These are phyloP conservation scores for Cheilosia urbana DNA, from an alignment of 2,888 invertebrate species.

Conservation along the genomic window DNA sequence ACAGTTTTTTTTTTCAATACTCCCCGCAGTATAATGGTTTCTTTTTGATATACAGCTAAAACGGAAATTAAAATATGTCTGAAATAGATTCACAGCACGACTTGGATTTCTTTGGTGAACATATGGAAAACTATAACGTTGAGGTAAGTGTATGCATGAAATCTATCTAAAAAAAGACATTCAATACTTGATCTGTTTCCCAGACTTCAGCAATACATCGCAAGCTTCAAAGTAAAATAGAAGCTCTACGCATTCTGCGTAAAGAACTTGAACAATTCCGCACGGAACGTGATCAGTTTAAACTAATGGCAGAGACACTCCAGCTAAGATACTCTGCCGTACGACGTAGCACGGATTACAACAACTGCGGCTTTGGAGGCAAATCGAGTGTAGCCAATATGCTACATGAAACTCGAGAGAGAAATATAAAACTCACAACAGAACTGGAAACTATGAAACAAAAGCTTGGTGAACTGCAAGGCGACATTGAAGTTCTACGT, in stretches of 20 bases:
- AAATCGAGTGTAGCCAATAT: conserved; percentile 85
- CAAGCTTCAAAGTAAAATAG: conserved; percentile 92
- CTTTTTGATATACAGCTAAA: conserved; percentile 19
- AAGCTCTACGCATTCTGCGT: conserved; percentile 91
- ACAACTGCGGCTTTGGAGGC: conserved; percentile 79
- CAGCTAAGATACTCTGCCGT: conserved; percentile 85
- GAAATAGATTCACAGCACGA: conserved; percentile 64
- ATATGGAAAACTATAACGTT: conserved; percentile 84
- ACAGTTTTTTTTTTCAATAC: conserved; percentile 20
- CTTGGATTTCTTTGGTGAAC: conserved; percentile 81
- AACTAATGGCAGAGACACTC: conserved; percentile 91
- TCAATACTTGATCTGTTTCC: conserved; percentile 60
- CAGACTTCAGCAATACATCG: conserved; percentile 88
- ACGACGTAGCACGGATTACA: conserved; percentile 82
- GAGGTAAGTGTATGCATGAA: conserved; percentile 80
- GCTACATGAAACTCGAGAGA: conserved; percentile 86
- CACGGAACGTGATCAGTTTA: conserved; percentile 91
- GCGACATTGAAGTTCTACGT: conserved; percentile 88
- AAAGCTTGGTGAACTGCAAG: conserved; percentile 88
- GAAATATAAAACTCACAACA: conserved; percentile 85
- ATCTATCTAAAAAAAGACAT: background rate
- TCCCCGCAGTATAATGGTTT: conserved; percentile 33
- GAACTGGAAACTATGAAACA: conserved; percentile 88
- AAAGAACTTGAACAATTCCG: conserved; percentile 91
- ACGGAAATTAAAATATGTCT: conserved; percentile 35